These are phyloP conservation scores for Theocolax elegans DNA, from an alignment of 1,140 invertebrate genomes.

Conservation along the genomic window DNA sequence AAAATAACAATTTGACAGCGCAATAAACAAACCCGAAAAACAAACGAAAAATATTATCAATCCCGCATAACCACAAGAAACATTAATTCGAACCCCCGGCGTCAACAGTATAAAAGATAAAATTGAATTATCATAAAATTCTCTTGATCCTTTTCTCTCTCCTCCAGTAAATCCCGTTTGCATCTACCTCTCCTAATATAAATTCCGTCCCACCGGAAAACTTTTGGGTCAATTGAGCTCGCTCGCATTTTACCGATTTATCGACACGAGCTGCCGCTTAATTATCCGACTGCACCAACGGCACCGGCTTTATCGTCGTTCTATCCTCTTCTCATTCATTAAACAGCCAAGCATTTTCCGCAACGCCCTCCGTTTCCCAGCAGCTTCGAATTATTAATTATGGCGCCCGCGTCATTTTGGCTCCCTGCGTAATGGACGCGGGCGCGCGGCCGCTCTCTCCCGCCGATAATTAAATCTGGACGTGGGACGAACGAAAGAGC, in stretches of 20 bases:
- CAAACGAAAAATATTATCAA: too few species aligned
- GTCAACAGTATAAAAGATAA: too few species aligned
- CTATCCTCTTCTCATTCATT: slow-evolving; percentile 31
- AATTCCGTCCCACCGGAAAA: not conserved
- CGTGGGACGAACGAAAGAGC: not conserved
- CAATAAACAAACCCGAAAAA: too few species aligned
- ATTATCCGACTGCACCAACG: not conserved
- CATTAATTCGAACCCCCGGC: too few species aligned
- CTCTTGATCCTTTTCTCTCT: too few species aligned
- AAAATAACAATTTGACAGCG: too few species aligned
- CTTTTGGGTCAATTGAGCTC: slow-evolving; percentile 26
- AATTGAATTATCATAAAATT: slow-evolving; percentile 38
- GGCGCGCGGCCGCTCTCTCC: too few species aligned
- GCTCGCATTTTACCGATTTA: slow-evolving; percentile 29
- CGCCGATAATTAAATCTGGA: slow-evolving; percentile 32
- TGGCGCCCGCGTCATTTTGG: slow-evolving; percentile 25
- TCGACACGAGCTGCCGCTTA: slow-evolving; percentile 2
- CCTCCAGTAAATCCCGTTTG: not conserved
- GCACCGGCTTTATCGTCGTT: not conserved
- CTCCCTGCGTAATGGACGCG: slow-evolving; percentile 26
- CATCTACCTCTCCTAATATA: not conserved
- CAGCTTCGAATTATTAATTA: slow-evolving; percentile 34
- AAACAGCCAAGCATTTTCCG: not conserved
- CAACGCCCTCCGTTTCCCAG: not conserved
- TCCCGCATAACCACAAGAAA: too few species aligned